Conservation (phyloP, 2,113 vertebrate genomes). For the Gobiocypris rarus region DNA sequence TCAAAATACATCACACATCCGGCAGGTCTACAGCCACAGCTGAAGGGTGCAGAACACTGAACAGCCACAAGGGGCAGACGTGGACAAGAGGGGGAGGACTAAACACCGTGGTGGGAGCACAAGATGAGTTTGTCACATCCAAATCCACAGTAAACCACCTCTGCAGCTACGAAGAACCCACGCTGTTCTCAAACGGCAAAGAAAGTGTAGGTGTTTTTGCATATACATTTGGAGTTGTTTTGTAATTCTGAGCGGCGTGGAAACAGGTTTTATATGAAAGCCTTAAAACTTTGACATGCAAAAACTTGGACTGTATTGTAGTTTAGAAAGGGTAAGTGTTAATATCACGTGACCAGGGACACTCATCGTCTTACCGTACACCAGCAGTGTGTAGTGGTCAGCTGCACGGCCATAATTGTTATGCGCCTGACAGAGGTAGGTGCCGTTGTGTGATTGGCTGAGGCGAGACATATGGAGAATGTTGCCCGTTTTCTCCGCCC, state of each 20-base stretch:
- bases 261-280: slow-evolving; percentile 1
- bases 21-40: neutral
- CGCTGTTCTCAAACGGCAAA: neutral
- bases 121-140: neutral
- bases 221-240: neutral
- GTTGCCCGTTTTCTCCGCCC: slow-evolving; percentile 81
- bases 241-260: slow-evolving; percentile 21
- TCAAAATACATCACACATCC: slow-evolving; percentile 33
- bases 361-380: slow-evolving; percentile 81
- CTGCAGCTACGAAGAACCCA: neutral
- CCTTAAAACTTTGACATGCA: neutral
- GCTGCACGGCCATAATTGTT: slow-evolving; percentile 88
- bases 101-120: neutral
- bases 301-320: neutral
- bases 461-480: slow-evolving; percentile 84
- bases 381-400: slow-evolving; percentile 88
- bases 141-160: neutral
- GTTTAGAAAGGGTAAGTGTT: neutral
- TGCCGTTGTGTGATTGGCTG: slow-evolving; percentile 87
- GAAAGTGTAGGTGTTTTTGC: slow-evolving; percentile 21
- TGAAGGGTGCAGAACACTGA: slow-evolving; percentile 9
- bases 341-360: neutral
- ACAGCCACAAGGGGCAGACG: slow-evolving; percentile 11
- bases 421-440: slow-evolving; percentile 88
- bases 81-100: neutral